These are phyloP conservation scores for Drosophila austrosaltans DNA, from an alignment of 2,888 invertebrate species.

Conservation along the genomic window DNA sequence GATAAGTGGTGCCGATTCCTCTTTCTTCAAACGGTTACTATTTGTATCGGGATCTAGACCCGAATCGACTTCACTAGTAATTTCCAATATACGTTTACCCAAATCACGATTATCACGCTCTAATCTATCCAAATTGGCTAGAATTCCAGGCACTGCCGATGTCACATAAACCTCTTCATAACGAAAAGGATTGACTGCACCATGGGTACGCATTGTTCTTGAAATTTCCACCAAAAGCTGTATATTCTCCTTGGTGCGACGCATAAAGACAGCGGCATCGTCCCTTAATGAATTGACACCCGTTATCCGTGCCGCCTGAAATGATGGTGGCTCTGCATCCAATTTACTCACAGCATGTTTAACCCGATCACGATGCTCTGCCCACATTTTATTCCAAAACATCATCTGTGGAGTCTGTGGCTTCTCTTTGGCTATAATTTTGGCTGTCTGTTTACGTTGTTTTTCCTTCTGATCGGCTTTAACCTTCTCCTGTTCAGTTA, in stretches of 20 bases:
- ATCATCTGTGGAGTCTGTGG: background rate
- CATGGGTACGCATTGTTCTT: constrained; percentile 56
- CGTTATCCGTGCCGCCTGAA: constrained; percentile 54
- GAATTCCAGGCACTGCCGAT: constrained; percentile 30
- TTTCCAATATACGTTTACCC: constrained; percentile 46
- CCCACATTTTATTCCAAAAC: constrained; percentile 40
- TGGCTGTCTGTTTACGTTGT: constrained; percentile 4
- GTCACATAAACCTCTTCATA: constrained; percentile 27
- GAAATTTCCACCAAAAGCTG: constrained; percentile 53
- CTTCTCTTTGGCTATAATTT: background rate
- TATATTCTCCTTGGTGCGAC: constrained; percentile 58
- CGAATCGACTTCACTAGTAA: constrained; percentile 51
- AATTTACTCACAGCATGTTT: constrained; percentile 31
- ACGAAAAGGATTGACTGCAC: constrained; percentile 53
- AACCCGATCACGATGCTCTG: constrained; percentile 55
- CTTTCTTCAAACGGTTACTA: background rate
- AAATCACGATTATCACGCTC: constrained; percentile 51
- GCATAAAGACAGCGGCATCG: constrained; percentile 57
- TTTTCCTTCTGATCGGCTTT: constrained; percentile 9
- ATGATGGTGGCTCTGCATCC: constrained; percentile 43
- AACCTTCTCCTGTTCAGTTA: constrained; percentile 14
- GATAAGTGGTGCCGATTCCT: constrained; percentile 6
- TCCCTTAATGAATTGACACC: constrained; percentile 46
- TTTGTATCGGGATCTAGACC: constrained; percentile 29
- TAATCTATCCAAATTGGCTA: constrained; percentile 39